Evolutionary conservation across 1,140 invertebrate genomes (phyloP).

Genomic region (Drosophila subobscura): DNA sequence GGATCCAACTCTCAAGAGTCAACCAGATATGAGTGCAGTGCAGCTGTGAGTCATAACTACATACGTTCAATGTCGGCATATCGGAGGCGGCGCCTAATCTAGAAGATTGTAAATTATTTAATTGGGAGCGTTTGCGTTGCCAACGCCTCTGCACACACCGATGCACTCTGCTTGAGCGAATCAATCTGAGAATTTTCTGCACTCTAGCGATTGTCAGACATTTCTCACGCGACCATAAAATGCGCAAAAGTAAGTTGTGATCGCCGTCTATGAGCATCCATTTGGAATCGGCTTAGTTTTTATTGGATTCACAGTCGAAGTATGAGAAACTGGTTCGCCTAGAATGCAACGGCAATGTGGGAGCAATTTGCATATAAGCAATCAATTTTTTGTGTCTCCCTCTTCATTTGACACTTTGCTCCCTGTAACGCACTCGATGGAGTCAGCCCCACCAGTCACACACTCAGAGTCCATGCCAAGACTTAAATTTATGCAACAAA

Average conservation of each 20-base stretch:
- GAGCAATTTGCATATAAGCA: slow-evolving; percentile 44
- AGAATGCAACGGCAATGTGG: slow-evolving; percentile 43
- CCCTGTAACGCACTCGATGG: slow-evolving; percentile 22
- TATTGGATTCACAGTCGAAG: not conserved
- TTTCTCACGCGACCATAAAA: slow-evolving; percentile 46
- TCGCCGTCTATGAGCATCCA: slow-evolving; percentile 39
- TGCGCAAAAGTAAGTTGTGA: slow-evolving; percentile 42
- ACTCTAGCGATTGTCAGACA: slow-evolving; percentile 21
- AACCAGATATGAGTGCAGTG: slow-evolving; percentile 15
- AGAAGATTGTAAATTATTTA: slow-evolving; percentile 63
- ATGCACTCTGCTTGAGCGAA: not conserved
- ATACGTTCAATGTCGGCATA: slow-evolving; percentile 36
- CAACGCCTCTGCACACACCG: slow-evolving; percentile 46
- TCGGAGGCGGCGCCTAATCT: slow-evolving; percentile 57
- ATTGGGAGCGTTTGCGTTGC: slow-evolving; percentile 49
- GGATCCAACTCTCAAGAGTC: slow-evolving; percentile 45
- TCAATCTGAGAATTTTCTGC: slow-evolving; percentile 34
- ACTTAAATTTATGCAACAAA: slow-evolving; percentile 16
- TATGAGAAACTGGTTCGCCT: slow-evolving; percentile 41
- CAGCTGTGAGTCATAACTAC: slow-evolving; percentile 40
- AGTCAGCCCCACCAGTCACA: too few species aligned
- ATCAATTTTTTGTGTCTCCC: slow-evolving; percentile 23
- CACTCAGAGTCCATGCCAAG: not conserved
- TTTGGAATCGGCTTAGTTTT: not conserved
- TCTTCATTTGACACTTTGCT: slow-evolving; percentile 34